These are phyloP conservation scores for Numenius phaeopus DNA, from an alignment of 2,797 vertebrate genomes.

Conservation along the genomic window DNA sequence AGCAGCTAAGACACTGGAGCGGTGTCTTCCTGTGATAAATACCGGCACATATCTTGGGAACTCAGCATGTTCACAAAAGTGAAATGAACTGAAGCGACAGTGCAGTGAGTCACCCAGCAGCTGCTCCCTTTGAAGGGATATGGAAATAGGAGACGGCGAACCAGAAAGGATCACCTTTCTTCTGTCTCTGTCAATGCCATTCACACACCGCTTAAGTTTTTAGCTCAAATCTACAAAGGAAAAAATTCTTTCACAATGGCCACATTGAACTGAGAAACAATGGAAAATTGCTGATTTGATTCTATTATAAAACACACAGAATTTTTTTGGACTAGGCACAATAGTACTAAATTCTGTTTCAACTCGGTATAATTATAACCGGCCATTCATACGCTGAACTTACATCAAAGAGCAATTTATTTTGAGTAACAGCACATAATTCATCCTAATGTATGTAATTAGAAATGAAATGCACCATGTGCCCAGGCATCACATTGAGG, in stretches of 20 bases:
- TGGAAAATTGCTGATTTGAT: conserved; percentile 14
- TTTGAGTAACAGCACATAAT: conserved; percentile 33
- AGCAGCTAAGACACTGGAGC: background rate
- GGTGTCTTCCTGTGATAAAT: background rate
- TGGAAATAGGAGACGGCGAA: background rate
- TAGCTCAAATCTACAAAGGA: background rate
- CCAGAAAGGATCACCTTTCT: background rate
- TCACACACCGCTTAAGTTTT: background rate
- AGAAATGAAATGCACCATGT: conserved; percentile 27
- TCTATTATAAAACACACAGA: background rate
- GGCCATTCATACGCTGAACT: background rate
- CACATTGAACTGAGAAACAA: background rate
- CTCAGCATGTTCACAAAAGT: background rate
- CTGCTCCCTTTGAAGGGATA: background rate
- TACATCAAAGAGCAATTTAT: conserved; percentile 46
- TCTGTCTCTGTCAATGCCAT: background rate
- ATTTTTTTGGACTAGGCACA: background rate
- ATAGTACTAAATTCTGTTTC: background rate
- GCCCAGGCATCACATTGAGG: background rate
- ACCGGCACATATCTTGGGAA: background rate
- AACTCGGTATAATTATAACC: conserved; percentile 5
- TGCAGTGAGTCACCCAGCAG: background rate
- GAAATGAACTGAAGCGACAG: background rate
- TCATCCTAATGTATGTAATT: background rate
- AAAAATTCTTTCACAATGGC: background rate